A percentile compares a stretch with the other conserved stretches of the same genome.
Conservation (phyloP, 2,113 vertebrate species). For the Regulus satrapa region DNA sequence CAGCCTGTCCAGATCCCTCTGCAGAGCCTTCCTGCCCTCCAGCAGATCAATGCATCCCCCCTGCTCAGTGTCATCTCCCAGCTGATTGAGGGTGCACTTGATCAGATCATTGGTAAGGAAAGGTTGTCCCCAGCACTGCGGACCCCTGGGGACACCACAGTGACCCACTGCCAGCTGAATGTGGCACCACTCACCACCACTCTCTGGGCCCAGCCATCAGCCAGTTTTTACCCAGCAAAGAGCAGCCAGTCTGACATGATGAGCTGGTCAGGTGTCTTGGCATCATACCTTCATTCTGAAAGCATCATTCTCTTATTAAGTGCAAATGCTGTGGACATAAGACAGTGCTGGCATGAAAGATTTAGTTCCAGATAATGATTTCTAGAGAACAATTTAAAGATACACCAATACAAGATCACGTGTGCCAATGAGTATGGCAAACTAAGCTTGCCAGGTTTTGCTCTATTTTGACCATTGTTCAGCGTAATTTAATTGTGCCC, state of each 20-base stretch:
- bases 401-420: accelerated
- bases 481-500: neutral
- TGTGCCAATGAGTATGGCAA: neutral
- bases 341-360: neutral
- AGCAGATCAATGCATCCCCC: neutral
- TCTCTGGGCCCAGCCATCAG: accelerated
- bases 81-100: neutral
- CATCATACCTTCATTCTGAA: neutral
- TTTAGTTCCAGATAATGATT: neutral
- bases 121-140: accelerated
- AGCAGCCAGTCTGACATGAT: neutral
- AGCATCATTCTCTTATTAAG: neutral
- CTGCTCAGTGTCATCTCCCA: accelerated
- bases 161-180: accelerated
- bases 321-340: neutral
- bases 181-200: too few relatives aligned
- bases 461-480: neutral
- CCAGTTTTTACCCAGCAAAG: accelerated
- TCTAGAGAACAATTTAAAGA: neutral
- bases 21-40: neutral
- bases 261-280: neutral
- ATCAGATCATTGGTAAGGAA: neutral
- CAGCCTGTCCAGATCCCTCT: neutral
- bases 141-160: too few relatives aligned
- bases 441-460: neutral